phyloP scores from a whole-genome alignment of 2,113 vertebrate genomes.

The Hemichromis elongatus region DNA sequence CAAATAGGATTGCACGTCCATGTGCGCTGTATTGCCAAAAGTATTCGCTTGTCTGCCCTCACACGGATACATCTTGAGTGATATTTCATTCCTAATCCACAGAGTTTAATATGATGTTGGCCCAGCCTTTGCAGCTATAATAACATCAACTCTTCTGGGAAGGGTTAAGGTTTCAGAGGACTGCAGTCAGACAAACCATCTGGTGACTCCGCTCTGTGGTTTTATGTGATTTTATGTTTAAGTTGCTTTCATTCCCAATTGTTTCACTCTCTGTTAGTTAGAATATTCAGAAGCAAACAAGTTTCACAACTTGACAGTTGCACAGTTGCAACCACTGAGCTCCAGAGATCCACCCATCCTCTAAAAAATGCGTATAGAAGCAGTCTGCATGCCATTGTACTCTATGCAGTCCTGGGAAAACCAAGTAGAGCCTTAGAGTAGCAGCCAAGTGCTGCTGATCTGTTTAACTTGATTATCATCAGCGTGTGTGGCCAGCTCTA shows the following conservation, averaged over 20 bases:
- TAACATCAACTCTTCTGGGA: not conserved
- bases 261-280: not conserved
- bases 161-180: not conserved
- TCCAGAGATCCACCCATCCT: rapidly evolving
- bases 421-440: not conserved
- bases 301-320: not conserved
- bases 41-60: not conserved
- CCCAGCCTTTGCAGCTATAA: not conserved
- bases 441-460: not conserved
- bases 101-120: not conserved
- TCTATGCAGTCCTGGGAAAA: not conserved
- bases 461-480: not conserved
- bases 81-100: rapidly evolving
- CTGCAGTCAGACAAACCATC: not conserved
- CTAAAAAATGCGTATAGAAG: not conserved
- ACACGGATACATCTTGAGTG: rapidly evolving
- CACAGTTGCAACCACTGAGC: not conserved
- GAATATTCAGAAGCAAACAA: not conserved
- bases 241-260: not conserved
- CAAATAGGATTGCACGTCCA: not conserved
- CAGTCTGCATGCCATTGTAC: rapidly evolving
- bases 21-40: not conserved
- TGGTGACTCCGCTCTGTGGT: not conserved
- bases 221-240: rapidly evolving
- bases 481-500: not conserved